Evolutionary conservation across 2,888 invertebrate genomes (phyloP).

Genomic region (Acrobasis repandana): DNA sequence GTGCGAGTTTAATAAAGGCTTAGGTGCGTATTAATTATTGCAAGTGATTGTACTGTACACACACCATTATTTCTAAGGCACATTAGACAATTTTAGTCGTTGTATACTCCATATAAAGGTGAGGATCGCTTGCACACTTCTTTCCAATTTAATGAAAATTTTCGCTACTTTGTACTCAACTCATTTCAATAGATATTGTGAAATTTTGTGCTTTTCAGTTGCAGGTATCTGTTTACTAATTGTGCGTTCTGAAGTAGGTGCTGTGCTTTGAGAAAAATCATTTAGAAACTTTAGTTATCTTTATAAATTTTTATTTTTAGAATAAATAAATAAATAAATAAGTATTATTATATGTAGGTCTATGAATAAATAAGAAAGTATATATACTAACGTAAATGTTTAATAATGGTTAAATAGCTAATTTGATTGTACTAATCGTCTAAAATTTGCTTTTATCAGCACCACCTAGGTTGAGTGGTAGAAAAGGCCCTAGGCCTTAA

Average conservation of each 20-base stretch:
- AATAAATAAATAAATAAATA: too few species aligned
- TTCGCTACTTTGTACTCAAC: conserved; percentile 5
- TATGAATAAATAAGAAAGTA: too few species aligned
- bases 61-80: conserved; percentile 19
- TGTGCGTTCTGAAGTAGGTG: neutral
- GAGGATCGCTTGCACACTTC: conserved; percentile 2
- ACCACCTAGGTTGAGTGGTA: too few species aligned
- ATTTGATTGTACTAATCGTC: too few species aligned
- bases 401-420: too few species aligned
- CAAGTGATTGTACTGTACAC: conserved; percentile 24
- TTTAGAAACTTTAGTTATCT: neutral
- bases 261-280: too few species aligned
- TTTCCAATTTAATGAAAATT: conserved; percentile 6
- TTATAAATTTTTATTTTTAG: neutral
- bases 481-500: too few species aligned
- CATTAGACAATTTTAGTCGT: conserved; percentile 17
- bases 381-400: too few species aligned
- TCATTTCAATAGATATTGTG: conserved; percentile 13
- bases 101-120: conserved; percentile 1
- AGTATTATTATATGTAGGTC: too few species aligned
- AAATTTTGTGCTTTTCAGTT: conserved; percentile 14
- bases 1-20: conserved; percentile 25
- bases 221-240: neutral
- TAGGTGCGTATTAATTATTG: conserved; percentile 24
- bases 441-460: too few species aligned